These are phyloP conservation scores for Catonia carolina DNA, from an alignment of 2,888 invertebrate species.

Conservation along the genomic window DNA sequence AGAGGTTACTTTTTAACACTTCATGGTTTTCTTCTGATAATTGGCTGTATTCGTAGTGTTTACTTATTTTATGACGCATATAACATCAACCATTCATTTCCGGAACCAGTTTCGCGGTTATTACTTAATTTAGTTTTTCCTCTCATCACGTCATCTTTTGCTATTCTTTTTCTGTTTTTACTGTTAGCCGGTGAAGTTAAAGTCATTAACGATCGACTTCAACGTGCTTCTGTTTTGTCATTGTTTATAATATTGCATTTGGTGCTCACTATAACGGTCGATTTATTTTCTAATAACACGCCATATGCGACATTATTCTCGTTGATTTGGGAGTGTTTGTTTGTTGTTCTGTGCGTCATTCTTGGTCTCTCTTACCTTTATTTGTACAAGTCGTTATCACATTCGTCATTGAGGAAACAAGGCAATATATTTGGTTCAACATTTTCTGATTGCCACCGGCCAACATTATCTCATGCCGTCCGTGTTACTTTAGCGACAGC, in stretches of 20 bases:
- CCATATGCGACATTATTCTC: conserved; percentile 46
- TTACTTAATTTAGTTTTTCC: conserved; percentile 80
- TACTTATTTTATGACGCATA: conserved; percentile 90
- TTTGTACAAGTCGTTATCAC: conserved; percentile 67
- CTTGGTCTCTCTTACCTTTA: conserved; percentile 80
- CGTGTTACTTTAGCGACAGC: conserved; percentile 85
- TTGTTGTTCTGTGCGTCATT: conserved; percentile 75
- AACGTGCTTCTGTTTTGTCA: conserved; percentile 71
- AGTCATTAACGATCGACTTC: conserved; percentile 46
- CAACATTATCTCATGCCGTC: conserved; percentile 71
- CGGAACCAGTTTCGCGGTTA: conserved; percentile 68
- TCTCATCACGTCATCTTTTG: conserved; percentile 81
- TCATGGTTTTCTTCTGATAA: conserved; percentile 71
- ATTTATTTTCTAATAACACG: conserved; percentile 47
- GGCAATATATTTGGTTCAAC: conserved; percentile 40
- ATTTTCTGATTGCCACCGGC: conserved; percentile 46
- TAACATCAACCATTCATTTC: conserved; percentile 75
- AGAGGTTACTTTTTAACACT: conserved; percentile 83
- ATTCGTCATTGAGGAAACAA: conserved; percentile 41
- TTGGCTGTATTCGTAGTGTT: conserved; percentile 75
- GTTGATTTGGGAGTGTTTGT: conserved; percentile 76
- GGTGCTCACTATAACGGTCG: conserved; percentile 71
- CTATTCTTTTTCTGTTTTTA: conserved; percentile 77
- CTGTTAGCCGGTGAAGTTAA: conserved; percentile 62
- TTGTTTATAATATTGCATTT: conserved; percentile 73